phyloP scores from a whole-genome alignment of 2,888 invertebrate species.

The Tinea pellionella region DNA sequence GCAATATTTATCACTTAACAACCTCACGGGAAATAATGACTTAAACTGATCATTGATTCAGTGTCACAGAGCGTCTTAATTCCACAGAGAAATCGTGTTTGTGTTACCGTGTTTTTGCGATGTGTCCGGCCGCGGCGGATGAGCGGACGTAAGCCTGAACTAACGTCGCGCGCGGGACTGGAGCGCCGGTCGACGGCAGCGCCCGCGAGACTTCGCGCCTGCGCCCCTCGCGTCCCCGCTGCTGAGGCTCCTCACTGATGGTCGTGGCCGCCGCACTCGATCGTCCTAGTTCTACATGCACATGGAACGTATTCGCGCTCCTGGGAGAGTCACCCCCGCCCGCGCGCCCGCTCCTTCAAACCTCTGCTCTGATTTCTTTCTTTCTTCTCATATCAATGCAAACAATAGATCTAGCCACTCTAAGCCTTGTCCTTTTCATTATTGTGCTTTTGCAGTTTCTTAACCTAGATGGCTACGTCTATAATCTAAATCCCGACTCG shows the following conservation, averaged over 20 bases:
- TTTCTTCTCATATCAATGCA: neutral
- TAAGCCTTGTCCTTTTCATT: too few relatives aligned
- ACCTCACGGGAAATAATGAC: conserved; percentile 21
- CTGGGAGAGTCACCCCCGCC: conserved; percentile 5
- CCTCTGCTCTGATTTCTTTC: neutral
- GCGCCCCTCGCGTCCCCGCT: conserved; percentile 15
- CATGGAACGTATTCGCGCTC: conserved; percentile 29
- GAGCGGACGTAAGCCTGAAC: conserved; percentile 11
- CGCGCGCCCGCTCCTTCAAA: neutral
- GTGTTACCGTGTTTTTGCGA: conserved; percentile 4
- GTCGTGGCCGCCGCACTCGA: conserved; percentile 10
- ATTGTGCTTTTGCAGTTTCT: too few relatives aligned
- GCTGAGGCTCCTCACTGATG: neutral
- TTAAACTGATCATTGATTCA: neutral
- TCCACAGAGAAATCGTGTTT: neutral
- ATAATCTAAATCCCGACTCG: too few relatives aligned
- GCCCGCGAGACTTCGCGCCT: conserved; percentile 24
- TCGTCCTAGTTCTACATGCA: conserved; percentile 21
- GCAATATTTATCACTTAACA: conserved; percentile 47
- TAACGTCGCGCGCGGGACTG: conserved; percentile 54
- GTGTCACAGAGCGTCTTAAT: neutral
- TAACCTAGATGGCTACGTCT: too few relatives aligned
- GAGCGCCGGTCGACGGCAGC: conserved; percentile 37
- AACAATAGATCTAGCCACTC: neutral
- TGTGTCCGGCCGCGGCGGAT: neutral